phyloP scores from a whole-genome alignment of 2,888 invertebrate genomes.

The Hirtodrosophila cameraria region DNA sequence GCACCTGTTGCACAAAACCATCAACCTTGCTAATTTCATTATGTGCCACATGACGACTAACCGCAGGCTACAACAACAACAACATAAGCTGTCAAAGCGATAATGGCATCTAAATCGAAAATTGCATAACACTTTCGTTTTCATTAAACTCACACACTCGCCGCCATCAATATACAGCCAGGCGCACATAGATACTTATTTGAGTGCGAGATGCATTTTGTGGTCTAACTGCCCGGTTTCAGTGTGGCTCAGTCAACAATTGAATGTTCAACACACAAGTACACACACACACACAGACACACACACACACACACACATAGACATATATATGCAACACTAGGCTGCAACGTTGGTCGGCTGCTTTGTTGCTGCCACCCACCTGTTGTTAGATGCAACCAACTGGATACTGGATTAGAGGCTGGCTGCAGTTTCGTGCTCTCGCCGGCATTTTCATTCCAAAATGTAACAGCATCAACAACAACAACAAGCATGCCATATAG shows the following conservation, averaged over 20 bases:
- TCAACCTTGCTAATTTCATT: conserved; percentile 68
- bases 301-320: conserved; percentile 18
- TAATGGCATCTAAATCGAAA: conserved; percentile 69
- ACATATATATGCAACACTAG: conserved; percentile 24
- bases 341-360: conserved; percentile 25
- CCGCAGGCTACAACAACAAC: conserved; percentile 52
- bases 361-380: conserved; percentile 61
- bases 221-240: conserved; percentile 17
- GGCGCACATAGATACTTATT: neutral
- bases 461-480: conserved; percentile 53
- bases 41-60: conserved; percentile 46
- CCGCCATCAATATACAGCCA: conserved; percentile 1
- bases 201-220: conserved; percentile 22
- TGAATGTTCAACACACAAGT: conserved; percentile 30
- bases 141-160: conserved; percentile 29
- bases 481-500: conserved; percentile 33
- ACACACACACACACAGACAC: conserved; percentile 17
- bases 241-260: conserved; percentile 31
- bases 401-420: conserved; percentile 73
- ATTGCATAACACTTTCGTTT: conserved; percentile 72
- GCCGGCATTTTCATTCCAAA: conserved; percentile 58
- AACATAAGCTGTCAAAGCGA: conserved; percentile 34
- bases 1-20: conserved; percentile 60
- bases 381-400: conserved; percentile 63
- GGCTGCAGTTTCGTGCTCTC: conserved; percentile 33